Base-by-base conservation (phyloP, 2,888 invertebrate species). In the Resseliella maxima region DNA sequence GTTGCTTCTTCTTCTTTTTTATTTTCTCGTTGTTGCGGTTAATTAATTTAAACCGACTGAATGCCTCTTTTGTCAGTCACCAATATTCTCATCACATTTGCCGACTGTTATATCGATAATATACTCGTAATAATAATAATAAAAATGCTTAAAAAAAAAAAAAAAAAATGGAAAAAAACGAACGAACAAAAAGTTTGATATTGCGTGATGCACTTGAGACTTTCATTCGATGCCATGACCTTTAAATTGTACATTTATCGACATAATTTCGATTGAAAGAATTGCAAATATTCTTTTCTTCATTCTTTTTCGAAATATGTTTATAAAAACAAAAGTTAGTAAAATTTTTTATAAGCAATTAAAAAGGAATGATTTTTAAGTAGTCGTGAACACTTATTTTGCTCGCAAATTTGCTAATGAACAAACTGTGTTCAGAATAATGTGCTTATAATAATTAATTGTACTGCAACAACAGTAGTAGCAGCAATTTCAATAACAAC, bases 191-290 rank as follows among this genome's bases (percentile, higher is more conserved):
- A 18, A 15, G 46, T 50, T 50, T 50, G 18, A 8, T 50, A n/a
- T 72, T 72, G 72, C 72, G 72, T 72, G 72, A 5, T 59, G 27
- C 59, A 59, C 59, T 59, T 59, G 59, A 59, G 72, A 72, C 31
- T 12, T 10, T 72, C 15, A 31, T 10, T 6, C 31, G 72, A 72
- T 72, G 72, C 72, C 72, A 72, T 35, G 72, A 72, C 72, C 72
- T 72, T 72, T 72, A 31, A 72, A 72, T 72, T 72, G 21, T 59
- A 15, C 21, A 31, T 31, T 72, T 72, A 72, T 31, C 31, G 72
- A 24, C 31, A 27, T 31, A 31, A 31, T 15, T 31, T 31, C 50
- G 21, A 18, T 31, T 31, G 31, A 31, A 31, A 15, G n/a, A 72
- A 72, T 31, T 35, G 5, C 59, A 27, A 3, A 5, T 12, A 24